Evolutionary conservation across 1,140 invertebrate species (phyloP), one percentile per base, ranked within the genome.

Genomic region (Idris sp.): DNA sequence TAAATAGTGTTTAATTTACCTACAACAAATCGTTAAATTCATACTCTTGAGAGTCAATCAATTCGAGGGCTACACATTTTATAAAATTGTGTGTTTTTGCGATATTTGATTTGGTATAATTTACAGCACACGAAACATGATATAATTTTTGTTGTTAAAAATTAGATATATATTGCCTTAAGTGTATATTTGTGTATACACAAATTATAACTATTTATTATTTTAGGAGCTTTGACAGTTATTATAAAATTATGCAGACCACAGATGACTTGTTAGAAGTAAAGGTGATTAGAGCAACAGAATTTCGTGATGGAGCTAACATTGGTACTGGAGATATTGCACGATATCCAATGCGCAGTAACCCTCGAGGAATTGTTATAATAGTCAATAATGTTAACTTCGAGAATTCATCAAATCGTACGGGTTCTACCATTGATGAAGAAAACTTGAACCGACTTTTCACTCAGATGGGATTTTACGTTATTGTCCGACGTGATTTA

Each of bases 321-420:
- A 59, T 74, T 36, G n/a, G n/a, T n/a, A n/a, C n/a, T n/a, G 46
- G 62, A 13, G 30, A 62, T 11, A 74, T 87, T 25, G 73, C 77
- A 40, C 77, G 68, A 38, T 90, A 90, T 80, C 73, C 78, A n/a
- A 89, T 89, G 87, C 77, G 85, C 40, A 88, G 87, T 26, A 84
- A 85, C 15, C 88, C 89, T 11, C 88, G 89, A 30, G 91, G 91
- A 8, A 85, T 89, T 10, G 85, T 90, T 26, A 81, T 92, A 8
- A 85, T 92, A 33, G 89, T 91, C 18, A 90, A 90, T 40, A 91
- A 89, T 53, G 88, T 90, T 25, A 31, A 75, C 3, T 79, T 81
- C 16, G 11, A 22, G 0, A 13, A 68, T 5, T 3, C 77, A 0
- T 61, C 75, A 6, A 72, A 64, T 7, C 85, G 91, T 35, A 62